These are phyloP conservation scores for Drosophila maculinotata DNA, from an alignment of 2,888 invertebrate genomes.

Conservation along the genomic window DNA sequence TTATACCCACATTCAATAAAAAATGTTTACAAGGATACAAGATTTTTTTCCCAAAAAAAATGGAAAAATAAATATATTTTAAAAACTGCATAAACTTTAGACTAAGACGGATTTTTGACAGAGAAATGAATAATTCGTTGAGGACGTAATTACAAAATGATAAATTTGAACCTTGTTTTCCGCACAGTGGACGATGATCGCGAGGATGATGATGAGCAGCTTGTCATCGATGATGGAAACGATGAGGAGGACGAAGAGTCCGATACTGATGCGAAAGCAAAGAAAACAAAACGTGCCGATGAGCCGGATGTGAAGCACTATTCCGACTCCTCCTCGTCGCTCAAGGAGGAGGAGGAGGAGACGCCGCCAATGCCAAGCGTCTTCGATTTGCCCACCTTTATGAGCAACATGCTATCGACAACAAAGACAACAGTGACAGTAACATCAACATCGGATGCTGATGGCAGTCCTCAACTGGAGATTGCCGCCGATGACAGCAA, in stretches of 20 bases:
- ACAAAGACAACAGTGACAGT: background rate
- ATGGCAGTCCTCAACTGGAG: background rate
- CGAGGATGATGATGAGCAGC: constrained; percentile 86
- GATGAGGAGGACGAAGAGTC: constrained; percentile 63
- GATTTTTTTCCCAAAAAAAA: too few relatives aligned
- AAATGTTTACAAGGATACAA: too few relatives aligned
- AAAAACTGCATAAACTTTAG: too few relatives aligned
- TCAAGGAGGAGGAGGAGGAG: constrained; percentile 27
- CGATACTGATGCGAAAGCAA: constrained; percentile 57
- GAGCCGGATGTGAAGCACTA: constrained; percentile 14
- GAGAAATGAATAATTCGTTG: too few relatives aligned
- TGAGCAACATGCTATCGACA: constrained; percentile 58
- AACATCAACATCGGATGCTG: background rate
- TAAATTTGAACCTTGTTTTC: too few relatives aligned
- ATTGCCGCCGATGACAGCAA: too few relatives aligned
- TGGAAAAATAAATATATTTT: too few relatives aligned
- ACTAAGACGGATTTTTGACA: too few relatives aligned
- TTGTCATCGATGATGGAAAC: constrained; percentile 83
- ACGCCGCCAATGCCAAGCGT: constrained; percentile 64
- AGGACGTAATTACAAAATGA: too few relatives aligned
- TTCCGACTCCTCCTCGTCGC: too few relatives aligned
- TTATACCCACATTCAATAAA: too few relatives aligned
- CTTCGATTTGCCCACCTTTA: constrained; percentile 68
- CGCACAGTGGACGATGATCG: constrained; percentile 86
- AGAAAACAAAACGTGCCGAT: constrained; percentile 27